Base-by-base conservation (phyloP, 2,888 invertebrate genomes). In the Dendrolimus pini region DNA sequence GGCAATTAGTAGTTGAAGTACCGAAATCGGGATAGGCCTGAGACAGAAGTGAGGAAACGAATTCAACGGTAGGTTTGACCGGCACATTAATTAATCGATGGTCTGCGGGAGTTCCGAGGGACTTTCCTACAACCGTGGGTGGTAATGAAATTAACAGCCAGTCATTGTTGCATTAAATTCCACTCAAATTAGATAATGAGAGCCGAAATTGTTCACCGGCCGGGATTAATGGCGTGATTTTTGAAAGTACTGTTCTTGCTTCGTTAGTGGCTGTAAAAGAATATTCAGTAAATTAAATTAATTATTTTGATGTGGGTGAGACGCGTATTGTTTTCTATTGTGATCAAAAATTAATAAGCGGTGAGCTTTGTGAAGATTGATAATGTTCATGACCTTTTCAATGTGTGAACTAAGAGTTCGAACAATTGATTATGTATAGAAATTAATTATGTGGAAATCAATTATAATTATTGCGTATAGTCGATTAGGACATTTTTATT, bases 121-220 rank as follows among this genome's bases (percentile, higher is more conserved):
- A 55, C 53, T 56, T 58, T 60, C 60, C 59, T 61, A 58, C 60
- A 60, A 62, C 81, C 68, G 82, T 86, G 85, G 87, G 89, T 85
- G 89, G 88, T 87, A 86, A 88, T 85, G 80, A 84, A 84, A 88
- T 87, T 82, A 86, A 71, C 70, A 80, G 72, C 77, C 72, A 78
- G 82, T 83, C 83, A 87, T 87, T 87, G 82, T 84, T 82, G 80
- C 82, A 81, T 86, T 81, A 82, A 85, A 86, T 86, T 85, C 77
- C 69, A 72, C 80, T 80, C 68, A 81, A 80, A 82, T 80, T 77
- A 77, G 69, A 80, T 82, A 83, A 84, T 82, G 72, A 75, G 66
- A 75, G 68, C 76, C 69, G 64, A 74, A 75, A 80, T 77, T 74
- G 73, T 70, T 65, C 56, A 66, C 64, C 63, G 63, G 61, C 63